Evolutionary conservation across 2,888 invertebrate species (phyloP), one percentile per base, ranked within the genome.

Genomic region (Smittia sp.): DNA sequence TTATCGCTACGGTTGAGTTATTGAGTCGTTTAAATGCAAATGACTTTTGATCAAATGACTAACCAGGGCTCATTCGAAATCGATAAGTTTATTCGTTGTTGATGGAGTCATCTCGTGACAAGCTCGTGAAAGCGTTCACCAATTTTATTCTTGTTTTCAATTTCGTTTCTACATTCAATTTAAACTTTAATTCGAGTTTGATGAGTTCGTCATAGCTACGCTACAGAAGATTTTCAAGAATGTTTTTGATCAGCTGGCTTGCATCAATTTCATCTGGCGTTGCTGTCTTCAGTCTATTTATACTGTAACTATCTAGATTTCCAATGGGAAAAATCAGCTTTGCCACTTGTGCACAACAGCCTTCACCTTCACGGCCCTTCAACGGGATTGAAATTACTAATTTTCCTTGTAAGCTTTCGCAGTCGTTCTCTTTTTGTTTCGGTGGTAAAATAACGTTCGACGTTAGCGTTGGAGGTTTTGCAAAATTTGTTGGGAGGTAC

Each of bases 171-270:
- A n/a, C n/a, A n/a, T n/a, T n/a, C n/a, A n/a, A 38, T 38, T 38
- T 38, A 54, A 54, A 54, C 13, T 54, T 54, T 54, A n/a, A 54
- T 54, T 54, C 54, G 11, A 15, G 11, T 54, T 54, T 54, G 13
- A 38, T 38, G 38, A 11, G 11, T 13, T 6, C 54, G 18, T 54
- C 54, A 15, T 7, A n/a, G n/a, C n/a, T n/a, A n/a, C n/a, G n/a
- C n/a, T n/a, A n/a, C n/a, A 69, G 46, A n/a, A 68, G 41, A 54
- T 54, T 69, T 15, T 69, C 27, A 18, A 69, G 32, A 69, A 69
- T 69, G 13, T 54, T 52, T 69, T 18, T 41, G 11, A 69, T 69
- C 22, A 69, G 15, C 20, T 32, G 15, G 4, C 25, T 54, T 18
- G 54, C 54, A 13, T 69, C 32, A n/a, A 69, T 15, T 24, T 69